Percentiles rank a stretch among this genome's conserved stretches.
These are phyloP conservation scores for Tenthredo distinguenda DNA, from an alignment of 2,888 invertebrate species.

Conservation along the genomic window DNA sequence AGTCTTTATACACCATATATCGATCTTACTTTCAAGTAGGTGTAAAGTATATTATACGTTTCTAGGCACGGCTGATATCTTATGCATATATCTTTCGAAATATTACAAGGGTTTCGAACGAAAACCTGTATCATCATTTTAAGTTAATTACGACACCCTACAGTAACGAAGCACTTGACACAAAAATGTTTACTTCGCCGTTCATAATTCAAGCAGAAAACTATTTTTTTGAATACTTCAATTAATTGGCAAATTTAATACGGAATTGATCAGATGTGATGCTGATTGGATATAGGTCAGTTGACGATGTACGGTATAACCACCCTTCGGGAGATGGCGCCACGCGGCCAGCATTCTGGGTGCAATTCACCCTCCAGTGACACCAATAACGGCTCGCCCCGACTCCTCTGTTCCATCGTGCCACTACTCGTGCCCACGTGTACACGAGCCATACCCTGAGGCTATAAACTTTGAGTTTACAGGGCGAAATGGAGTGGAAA, in stretches of 20 bases:
- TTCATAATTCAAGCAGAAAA: background rate
- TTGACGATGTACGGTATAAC: background rate
- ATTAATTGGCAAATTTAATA: background rate
- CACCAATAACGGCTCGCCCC: conserved; percentile 58
- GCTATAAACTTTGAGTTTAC: conserved; percentile 76
- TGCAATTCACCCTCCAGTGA: conserved; percentile 60
- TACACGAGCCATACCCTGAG: conserved; percentile 67
- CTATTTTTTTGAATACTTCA: background rate
- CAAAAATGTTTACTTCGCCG: background rate
- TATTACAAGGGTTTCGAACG: background rate
- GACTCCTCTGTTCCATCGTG: conserved; percentile 54
- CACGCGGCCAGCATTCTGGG: conserved; percentile 34
- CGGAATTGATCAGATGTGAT: background rate
- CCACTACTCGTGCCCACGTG: conserved; percentile 54
- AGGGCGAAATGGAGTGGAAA: conserved; percentile 77
- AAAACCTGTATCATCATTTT: background rate
- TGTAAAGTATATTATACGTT: background rate
- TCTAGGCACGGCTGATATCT: background rate
- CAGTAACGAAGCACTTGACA: background rate
- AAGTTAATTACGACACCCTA: background rate
- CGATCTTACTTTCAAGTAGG: background rate
- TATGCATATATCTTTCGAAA: background rate
- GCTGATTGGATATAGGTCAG: conserved; percentile 48
- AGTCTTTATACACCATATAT: background rate
- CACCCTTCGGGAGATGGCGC: conserved; percentile 54